Base-by-base conservation (phyloP, 2,888 invertebrate genomes). In the Leptura quadrifasciata region DNA sequence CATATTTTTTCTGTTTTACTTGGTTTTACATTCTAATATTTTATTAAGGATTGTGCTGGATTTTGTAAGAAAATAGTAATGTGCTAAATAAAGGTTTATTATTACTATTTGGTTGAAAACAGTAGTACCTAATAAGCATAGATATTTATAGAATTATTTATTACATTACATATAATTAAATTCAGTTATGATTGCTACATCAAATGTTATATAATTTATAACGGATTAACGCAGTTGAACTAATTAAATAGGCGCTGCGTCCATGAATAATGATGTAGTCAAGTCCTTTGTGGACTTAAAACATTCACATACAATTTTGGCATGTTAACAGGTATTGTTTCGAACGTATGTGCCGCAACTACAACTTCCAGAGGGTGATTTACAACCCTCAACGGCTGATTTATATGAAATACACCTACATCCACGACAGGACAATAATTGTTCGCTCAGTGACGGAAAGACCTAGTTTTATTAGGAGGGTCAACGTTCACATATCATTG, bases 291-390 rank as follows among this genome's bases (percentile, higher is more conserved):
- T 47, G 47, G n/a, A 47, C 15, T n/a, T 47, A 47, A 47, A 47
- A 47, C 47, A 47, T 47, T 47, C 47, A 47, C 47, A 47, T 47
- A 47, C 47, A 47, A 47, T 61, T 71, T 71, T 60, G n/a, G 61
- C 27, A 52, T 71, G 71, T 71, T 57, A 69, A 69, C 69, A 61
- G 58, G 69, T 69, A 69, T 69, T 69, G 69, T 69, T 69, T 69
- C 27, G 57, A 57, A 57, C 21, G 20, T 57, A 69, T 31, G 57
- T 31, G 54, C n/a, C 31, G 20, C 58, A 58, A n/a, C 58, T 69
- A 69, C 69, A 52, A 61, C 17, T 35, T n/a, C 71, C 52, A 61
- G 52, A 52, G 71, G 60, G 24, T 27, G 24, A 31, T 68, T 68
- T 55, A 68, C 31, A 54, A 18, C 21, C 15, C 12, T 17, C 39